Conservation (phyloP, 2,888 invertebrate species). For the Glomeris marginata region DNA sequence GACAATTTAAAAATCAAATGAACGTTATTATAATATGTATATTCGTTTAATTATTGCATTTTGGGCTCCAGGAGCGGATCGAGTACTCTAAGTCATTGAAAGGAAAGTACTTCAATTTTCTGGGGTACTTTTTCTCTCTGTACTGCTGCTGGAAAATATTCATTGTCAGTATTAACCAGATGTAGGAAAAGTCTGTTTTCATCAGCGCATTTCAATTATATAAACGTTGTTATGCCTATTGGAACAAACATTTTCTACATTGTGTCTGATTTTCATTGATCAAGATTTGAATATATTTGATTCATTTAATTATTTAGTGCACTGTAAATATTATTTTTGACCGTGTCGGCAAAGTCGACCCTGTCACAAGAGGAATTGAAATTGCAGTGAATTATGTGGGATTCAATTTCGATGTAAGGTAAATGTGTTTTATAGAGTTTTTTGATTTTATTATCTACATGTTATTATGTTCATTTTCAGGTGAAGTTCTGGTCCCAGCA, state of each 20-base stretch:
- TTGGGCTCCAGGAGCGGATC: slow-evolving; percentile 58
- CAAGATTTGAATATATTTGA: too few relatives aligned
- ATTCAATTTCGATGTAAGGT: slow-evolving; percentile 53
- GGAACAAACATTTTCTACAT: too few relatives aligned
- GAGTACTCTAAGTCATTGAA: slow-evolving; percentile 93
- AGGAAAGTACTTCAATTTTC: slow-evolving; percentile 94
- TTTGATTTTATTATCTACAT: slow-evolving; percentile 4
- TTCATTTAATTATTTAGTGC: slow-evolving; percentile 54
- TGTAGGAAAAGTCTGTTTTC: too few relatives aligned
- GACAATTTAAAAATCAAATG: background rate
- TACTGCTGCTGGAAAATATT: slow-evolving; percentile 99
- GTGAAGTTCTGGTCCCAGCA: slow-evolving; percentile 94
- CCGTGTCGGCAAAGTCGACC: slow-evolving; percentile 95
- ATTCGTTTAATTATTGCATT: slow-evolving; percentile 1
- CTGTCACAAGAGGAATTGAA: slow-evolving; percentile 90
- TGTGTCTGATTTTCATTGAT: too few relatives aligned
- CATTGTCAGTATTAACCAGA: slow-evolving; percentile 55
- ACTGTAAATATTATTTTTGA: slow-evolving; percentile 98
- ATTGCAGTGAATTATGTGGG: slow-evolving; percentile 95
- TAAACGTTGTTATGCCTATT: too few relatives aligned
- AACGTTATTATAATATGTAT: background rate
- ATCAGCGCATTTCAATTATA: too few relatives aligned
- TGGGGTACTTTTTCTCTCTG: slow-evolving; percentile 95
- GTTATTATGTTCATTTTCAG: slow-evolving; percentile 5
- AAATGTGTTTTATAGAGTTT: slow-evolving; percentile 2